Percentiles rank a stretch among this genome's conserved stretches.
phyloP scores from a whole-genome alignment of 2,113 vertebrate genomes.

The Cyanoderma ruficeps region DNA sequence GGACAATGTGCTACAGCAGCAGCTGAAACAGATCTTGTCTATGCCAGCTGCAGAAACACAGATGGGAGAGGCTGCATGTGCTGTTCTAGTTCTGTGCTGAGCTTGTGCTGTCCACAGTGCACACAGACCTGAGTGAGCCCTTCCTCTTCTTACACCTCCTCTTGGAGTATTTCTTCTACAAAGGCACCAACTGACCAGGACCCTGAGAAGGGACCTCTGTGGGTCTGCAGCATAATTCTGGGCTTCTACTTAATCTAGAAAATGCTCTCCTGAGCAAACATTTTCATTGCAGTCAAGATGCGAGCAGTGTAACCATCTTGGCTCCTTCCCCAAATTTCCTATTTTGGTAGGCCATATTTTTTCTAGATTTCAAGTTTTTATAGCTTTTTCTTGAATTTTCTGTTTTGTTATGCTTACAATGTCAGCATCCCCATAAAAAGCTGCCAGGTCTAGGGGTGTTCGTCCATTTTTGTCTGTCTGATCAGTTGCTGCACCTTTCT shows the following conservation, averaged over 20 bases:
- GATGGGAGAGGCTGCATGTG: neutral
- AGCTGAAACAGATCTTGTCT: neutral
- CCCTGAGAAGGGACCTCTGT: neutral
- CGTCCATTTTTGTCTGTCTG: constrained; percentile 96
- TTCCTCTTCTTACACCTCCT: neutral
- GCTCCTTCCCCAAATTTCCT: neutral
- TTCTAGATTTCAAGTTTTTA: neutral
- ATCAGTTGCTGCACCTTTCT: constrained; percentile 91
- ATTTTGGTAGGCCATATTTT: neutral
- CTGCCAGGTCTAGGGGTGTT: constrained; percentile 93
- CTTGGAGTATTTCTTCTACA: neutral
- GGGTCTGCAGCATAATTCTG: neutral
- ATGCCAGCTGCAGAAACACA: neutral
- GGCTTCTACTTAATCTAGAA: neutral
- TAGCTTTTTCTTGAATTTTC: neutral
- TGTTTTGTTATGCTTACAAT: constrained; percentile 81
- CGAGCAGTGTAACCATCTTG: neutral
- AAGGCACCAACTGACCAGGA: neutral
- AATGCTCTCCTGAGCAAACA: neutral
- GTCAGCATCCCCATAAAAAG: constrained; percentile 94
- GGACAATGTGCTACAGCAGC: neutral
- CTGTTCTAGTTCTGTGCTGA: neutral
- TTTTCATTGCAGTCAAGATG: neutral
- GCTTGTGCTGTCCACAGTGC: neutral
- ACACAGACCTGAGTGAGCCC: neutral